Base-by-base conservation (phyloP, 2,113 vertebrate species). In the Myiopsitta monachus region DNA sequence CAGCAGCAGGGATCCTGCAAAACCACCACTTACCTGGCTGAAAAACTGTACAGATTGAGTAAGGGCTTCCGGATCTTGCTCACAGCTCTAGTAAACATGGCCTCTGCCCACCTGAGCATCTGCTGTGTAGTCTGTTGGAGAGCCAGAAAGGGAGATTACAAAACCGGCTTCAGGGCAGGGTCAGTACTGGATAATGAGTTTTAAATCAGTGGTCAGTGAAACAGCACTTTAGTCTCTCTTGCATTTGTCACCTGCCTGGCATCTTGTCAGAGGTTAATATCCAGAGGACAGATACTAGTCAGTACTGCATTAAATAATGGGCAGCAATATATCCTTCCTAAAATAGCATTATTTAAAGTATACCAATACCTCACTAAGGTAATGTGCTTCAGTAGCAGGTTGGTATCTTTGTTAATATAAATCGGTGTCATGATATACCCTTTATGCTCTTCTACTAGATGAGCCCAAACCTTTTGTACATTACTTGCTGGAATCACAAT, bases 41-140 rank as follows among this genome's bases (percentile, higher is more conserved):
- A 96, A 62, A 95, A 96, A 39, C 51, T 83, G 87, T 87, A 97
- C n/a, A 97, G 87, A 52, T 43, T 70, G 69, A 92, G 51, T 75
- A 97, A 63, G 22, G 96, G 94, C 77, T 94, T 97, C 66, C 95
- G 68, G 78, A 98, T 94, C 88, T n/a, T 92, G 68, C 74, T 93
- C 39, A 97, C 88, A 13, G 90, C 96, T 94, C 64, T 85, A 16
- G 97, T 94, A 46, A 96, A n/a, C 1, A 14, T 8, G 69, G 89
- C 68, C 33, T 96, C 96, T 14, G 93, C 93, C 97, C 97, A 97
- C 24, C 81, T 94, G 67, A 97, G 69, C 76, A 98, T 94, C 98
- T 98, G 96, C 83, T 95, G 92, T 33, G 97, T 82, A 55, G 95
- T 94, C 98, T 98, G 76, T 96, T 96, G 28, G 47, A 77, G 47